Base-by-base conservation (phyloP, 2,113 vertebrate species). In the Meriones unguiculatus region DNA sequence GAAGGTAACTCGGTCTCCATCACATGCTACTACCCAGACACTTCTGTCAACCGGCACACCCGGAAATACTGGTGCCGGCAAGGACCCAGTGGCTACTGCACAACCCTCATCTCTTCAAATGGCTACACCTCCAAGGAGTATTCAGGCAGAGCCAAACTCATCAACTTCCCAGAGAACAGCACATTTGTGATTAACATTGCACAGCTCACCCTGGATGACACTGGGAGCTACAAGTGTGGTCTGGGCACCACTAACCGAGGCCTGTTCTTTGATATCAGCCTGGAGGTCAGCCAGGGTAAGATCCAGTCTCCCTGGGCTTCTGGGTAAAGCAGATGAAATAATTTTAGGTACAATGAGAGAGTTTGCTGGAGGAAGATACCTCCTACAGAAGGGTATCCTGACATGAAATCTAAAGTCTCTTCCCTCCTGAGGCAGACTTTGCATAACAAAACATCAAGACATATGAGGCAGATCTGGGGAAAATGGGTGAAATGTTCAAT, bases 1-100 rank as follows among this genome's bases (percentile, higher is more conserved):
- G 22, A 96, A 76, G 62, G 95, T 0, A 93, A 91, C 17, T 97
- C 98, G 0, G 97, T 76, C 0, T 81, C 70, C 0, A 94, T 99
- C 87, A 97, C 7, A 0, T 99, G 99, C 95, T 98, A 97, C 96
- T 99, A 99, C 94, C 98, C 99, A 0, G 10, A 41, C 69, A 96
- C 96, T 0, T 18, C 41, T 0, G 95, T 98, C 65, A 99, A 99
- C 94, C 97, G 54, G 0, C 98, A 98, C 2, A 95, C 93, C 59
- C 98, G 99, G 7, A 99, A 99, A 17, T 99, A 98, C 46, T 98
- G 98, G 98, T 99, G 99, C 97, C 89, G 6, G 57, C 70, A 95
- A 32, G 57, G 65, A 0, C 2, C 72, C 72, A 14, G 0, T 0
- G 92, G 97, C 46, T 1, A 0, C 1, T 99, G 99, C 17, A 0